Evolutionary conservation across 2,888 invertebrate species (phyloP).

Genomic region (Caenorhabditis sp.): DNA sequence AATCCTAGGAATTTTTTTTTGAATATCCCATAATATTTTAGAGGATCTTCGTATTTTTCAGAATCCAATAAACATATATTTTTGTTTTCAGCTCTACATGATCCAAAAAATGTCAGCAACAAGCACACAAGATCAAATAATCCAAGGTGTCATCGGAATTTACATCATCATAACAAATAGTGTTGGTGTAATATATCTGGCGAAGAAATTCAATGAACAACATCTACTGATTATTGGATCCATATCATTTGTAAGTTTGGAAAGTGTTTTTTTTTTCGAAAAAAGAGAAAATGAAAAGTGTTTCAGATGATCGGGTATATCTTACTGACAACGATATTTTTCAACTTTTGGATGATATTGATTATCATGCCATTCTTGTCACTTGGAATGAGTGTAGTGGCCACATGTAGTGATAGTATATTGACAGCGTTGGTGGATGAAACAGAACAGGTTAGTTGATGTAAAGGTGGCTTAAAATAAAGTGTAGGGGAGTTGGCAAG

Average conservation of each 20-base stretch:
- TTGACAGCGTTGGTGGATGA: slow-evolving; percentile 53
- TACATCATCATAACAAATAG: slow-evolving; percentile 59
- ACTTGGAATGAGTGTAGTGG: slow-evolving; percentile 55
- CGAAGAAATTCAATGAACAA: slow-evolving; percentile 55
- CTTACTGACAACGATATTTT: slow-evolving; percentile 45
- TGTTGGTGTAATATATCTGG: slow-evolving; percentile 56
- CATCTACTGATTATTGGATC: slow-evolving; percentile 51
- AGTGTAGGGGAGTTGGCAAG: too few species aligned
- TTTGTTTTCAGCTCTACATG: slow-evolving; percentile 53
- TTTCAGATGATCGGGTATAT: slow-evolving; percentile 38
- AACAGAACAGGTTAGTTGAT: slow-evolving; percentile 43
- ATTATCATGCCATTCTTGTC: slow-evolving; percentile 54
- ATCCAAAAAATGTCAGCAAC: slow-evolving; percentile 56
- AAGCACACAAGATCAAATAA: slow-evolving; percentile 44
- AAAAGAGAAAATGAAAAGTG: too few species aligned
- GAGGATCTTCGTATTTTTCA: too few species aligned
- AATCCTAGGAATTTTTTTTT: neutral
- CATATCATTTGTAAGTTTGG: slow-evolving; percentile 50
- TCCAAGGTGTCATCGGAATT: slow-evolving; percentile 54
- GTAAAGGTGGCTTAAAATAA: too few species aligned
- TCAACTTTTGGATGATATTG: slow-evolving; percentile 48
- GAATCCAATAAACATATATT: too few species aligned
- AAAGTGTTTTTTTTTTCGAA: too few species aligned
- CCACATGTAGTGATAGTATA: slow-evolving; percentile 53
- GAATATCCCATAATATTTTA: neutral